Conservation (phyloP, 2,797 vertebrate genomes). For the Rhinogobio ventralis region DNA sequence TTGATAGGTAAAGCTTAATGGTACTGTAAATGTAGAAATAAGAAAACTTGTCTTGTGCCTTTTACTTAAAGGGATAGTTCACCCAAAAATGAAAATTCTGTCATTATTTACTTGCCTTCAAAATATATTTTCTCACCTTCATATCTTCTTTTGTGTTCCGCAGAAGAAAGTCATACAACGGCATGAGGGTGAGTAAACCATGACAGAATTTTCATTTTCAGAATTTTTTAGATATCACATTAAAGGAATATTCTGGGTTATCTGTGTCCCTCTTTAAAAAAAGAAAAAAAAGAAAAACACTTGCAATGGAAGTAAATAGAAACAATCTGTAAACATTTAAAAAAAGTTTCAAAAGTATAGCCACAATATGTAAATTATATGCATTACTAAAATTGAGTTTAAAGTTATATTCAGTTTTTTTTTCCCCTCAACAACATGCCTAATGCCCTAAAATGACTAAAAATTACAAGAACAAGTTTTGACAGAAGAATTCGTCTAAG, state of each 20-base stretch:
- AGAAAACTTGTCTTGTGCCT: not conserved
- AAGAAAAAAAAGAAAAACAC: not conserved
- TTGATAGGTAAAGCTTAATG: conserved; percentile 11
- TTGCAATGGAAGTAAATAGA: not conserved
- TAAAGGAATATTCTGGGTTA: not conserved
- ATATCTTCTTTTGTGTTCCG: not conserved
- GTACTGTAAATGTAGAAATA: not conserved
- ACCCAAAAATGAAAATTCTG: not conserved
- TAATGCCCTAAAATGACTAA: not conserved
- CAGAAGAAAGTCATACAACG: not conserved
- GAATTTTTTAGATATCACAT: not conserved
- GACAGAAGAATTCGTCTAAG: not conserved
- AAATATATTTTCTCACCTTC: not conserved
- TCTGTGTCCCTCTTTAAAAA: not conserved
- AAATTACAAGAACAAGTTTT: not conserved
- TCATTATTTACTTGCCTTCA: not conserved
- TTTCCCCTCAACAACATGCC: not conserved
- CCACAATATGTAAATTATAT: not conserved
- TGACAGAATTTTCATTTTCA: not conserved
- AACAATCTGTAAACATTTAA: not conserved
- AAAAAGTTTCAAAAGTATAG: not conserved
- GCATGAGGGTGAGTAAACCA: not conserved
- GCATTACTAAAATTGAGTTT: not conserved
- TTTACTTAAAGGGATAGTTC: not conserved
- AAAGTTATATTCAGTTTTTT: not conserved